phyloP scores from a whole-genome alignment of 2,113 vertebrate species.

The Corythornis madagascariensis region DNA sequence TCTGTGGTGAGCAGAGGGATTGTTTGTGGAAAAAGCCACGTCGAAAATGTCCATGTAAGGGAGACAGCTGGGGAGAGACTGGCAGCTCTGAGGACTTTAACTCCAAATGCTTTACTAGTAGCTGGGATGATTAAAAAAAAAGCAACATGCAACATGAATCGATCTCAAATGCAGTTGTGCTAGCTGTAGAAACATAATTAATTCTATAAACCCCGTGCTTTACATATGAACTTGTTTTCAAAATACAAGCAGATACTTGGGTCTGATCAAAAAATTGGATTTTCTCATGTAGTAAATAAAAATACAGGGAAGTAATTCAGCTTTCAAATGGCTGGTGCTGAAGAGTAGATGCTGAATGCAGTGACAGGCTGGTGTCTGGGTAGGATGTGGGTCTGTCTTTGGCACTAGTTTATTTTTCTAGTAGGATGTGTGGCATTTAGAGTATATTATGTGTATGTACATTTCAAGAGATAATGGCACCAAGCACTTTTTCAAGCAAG shows the following conservation, averaged over 20 bases:
- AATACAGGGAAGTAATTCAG: background rate
- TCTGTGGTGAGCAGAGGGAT: background rate
- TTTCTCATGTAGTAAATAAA: background rate
- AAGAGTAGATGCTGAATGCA: background rate
- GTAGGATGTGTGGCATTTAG: background rate
- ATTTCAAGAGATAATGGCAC: background rate
- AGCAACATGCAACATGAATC: background rate
- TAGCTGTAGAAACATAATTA: background rate
- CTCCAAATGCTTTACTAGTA: background rate
- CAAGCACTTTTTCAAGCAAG: background rate
- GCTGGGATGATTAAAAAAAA: background rate
- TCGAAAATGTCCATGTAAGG: slow-evolving; percentile 54
- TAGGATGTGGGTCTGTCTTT: background rate
- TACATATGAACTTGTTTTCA: background rate
- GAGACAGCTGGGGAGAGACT: background rate
- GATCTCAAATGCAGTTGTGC: background rate
- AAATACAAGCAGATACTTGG: background rate
- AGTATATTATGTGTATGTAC: background rate
- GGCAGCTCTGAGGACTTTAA: background rate
- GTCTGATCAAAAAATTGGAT: background rate
- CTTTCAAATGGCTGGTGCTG: background rate
- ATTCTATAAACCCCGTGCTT: background rate
- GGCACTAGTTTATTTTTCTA: background rate
- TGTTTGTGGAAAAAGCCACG: background rate
- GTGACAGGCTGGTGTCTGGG: background rate